Evolutionary conservation across 2,888 invertebrate genomes (phyloP), one percentile per base, ranked within the genome.

Genomic region (Physocephala rufipes): DNA sequence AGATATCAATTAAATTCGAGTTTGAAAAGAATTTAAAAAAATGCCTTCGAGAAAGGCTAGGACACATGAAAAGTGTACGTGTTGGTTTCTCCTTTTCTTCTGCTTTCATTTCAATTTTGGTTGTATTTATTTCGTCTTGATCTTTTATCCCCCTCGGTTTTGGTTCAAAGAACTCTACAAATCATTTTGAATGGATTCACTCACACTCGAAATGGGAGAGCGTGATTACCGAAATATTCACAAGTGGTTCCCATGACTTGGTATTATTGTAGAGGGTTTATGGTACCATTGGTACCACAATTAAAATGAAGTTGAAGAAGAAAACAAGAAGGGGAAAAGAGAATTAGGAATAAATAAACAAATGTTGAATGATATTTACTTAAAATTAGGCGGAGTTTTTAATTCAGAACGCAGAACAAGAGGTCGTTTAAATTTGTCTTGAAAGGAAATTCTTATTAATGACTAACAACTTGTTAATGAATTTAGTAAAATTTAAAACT

Each of bases 201-300:
- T 21, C 28, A 51, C 53, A 66, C 66, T 66, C 66, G 12, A 67
- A 53, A 49, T 61, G 51, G 43, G 43, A 24, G 66, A 61, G 70
- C 70, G 72, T 73, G 72, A 73, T 73, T 68, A 66, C 66, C 67
- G 66, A 70, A 73, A 67, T 43, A 47, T 30, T 55, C 24, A 67
- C 62, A 64, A 71, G 64, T 68, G 67, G 67, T 71, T 71, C 71
- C 68, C 71, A 71, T 71, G 71, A 67, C 43, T 49, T 28, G 55
- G 62, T 47, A 67, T 9, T 62, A 21, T 26, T 15, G 15, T 36
- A 36, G 4, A 36, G 36, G 4, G 36, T 36, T 36, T 36, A 36
- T 36, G 5, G 36, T 36, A 36, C 9, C 9, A 36, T 9, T 36
- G 5, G 36, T 36, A 36, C 36, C 4, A 36, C 5, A 36, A 36